Evolutionary conservation across 2,113 vertebrate genomes (phyloP).

Genomic region (Suncus etruscus): DNA sequence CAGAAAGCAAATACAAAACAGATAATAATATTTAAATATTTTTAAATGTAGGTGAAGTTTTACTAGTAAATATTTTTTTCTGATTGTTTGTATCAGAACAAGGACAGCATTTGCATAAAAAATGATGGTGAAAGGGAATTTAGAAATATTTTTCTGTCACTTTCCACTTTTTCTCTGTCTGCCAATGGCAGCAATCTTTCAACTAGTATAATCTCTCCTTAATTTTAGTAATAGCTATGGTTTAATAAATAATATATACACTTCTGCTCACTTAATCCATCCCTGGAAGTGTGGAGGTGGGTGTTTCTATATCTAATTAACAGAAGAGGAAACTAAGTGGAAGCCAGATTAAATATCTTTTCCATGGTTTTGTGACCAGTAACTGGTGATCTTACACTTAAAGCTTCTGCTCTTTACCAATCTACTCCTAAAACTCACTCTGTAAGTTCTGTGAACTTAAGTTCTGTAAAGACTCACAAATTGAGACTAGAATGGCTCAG

Average conservation of each 20-base stretch:
- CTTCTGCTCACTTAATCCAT: not conserved
- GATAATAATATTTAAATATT: constrained; percentile 13
- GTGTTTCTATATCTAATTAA: not conserved
- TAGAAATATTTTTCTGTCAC: not conserved
- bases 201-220: not conserved
- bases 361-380: not conserved
- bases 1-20: constrained; percentile 50
- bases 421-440: not conserved
- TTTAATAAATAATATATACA: not conserved
- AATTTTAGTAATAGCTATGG: not conserved
- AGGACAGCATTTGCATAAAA: constrained; percentile 31
- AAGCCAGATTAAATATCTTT: constrained; percentile 4
- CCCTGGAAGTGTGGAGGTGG: not conserved
- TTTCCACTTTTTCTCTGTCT: not conserved
- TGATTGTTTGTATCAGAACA: constrained; percentile 27
- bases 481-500: not conserved
- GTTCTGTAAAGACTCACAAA: too few species aligned
- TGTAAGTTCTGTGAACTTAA: too few species aligned
- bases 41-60: not conserved
- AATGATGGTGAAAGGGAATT: constrained; percentile 22
- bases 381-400: not conserved
- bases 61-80: constrained; percentile 20
- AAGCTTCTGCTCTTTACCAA: not conserved
- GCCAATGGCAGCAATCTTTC: not conserved
- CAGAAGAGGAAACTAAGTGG: not conserved